Conservation (phyloP, 2,113 vertebrate genomes). For the Anhinga anhinga region DNA sequence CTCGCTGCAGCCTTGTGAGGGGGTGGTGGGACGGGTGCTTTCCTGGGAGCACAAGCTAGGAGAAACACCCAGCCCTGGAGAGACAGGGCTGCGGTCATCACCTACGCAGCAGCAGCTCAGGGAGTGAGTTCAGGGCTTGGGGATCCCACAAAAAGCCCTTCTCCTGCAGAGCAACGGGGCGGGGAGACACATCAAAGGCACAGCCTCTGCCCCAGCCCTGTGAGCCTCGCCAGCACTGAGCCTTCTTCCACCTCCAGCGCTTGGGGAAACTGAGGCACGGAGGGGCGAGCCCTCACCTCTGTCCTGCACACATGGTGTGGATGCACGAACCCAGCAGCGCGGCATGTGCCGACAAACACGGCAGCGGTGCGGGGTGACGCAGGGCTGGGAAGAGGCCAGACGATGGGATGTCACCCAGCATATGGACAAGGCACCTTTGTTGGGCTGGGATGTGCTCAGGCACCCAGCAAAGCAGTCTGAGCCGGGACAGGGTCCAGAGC, state of each 20-base stretch:
- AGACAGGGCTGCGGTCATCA: fast-evolving
- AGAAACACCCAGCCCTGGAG: not conserved
- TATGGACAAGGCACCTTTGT: not conserved
- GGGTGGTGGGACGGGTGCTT: not conserved
- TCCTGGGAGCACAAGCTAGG: not conserved
- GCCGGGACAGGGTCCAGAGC: not conserved
- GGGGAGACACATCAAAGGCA: not conserved
- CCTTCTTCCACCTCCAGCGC: not conserved
- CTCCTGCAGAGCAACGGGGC: not conserved
- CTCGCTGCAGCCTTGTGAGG: not conserved
- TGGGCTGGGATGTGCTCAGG: not conserved
- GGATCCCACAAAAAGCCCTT: not conserved
- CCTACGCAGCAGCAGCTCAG: not conserved
- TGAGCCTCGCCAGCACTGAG: fast-evolving
- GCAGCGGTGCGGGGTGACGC: not conserved
- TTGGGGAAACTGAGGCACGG: not conserved
- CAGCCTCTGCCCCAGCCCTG: not conserved
- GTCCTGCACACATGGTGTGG: fast-evolving
- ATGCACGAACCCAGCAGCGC: not conserved
- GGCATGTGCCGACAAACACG: not conserved
- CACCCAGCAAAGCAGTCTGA: not conserved
- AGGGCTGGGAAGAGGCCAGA: not conserved
- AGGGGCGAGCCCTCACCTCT: not conserved
- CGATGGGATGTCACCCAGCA: not conserved
- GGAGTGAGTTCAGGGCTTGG: not conserved